Evolutionary conservation across 2,113 vertebrate genomes (phyloP).

Genomic region (Pimephales promelas): DNA sequence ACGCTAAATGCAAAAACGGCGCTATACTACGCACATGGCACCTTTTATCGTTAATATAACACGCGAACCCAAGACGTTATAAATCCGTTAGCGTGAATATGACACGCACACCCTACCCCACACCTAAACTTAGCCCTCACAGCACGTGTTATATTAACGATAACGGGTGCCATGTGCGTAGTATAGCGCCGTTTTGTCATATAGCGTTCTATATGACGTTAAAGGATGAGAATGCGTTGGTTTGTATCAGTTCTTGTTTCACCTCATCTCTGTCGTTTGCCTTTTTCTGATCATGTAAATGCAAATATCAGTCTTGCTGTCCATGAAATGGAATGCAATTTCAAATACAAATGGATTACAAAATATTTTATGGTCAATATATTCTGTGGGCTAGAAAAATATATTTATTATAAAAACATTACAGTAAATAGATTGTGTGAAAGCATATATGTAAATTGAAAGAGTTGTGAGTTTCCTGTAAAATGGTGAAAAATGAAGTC

Average conservation of each 20-base stretch:
- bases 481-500: conserved; percentile 39
- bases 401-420: conserved; percentile 32
- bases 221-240: no score
- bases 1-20: no score
- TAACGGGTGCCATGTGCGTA: no score
- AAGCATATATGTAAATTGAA: conserved; percentile 52
- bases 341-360: conserved; percentile 31
- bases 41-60: no score
- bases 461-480: conserved; percentile 56
- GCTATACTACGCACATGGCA: no score
- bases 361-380: conserved; percentile 32
- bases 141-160: no score
- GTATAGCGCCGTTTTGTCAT: no score
- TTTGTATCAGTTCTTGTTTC: conserved; percentile 10
- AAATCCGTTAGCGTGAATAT: no score
- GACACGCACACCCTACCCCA: no score
- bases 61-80: no score
- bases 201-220: no score
- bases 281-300: conserved; percentile 29
- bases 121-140: no score
- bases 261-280: conserved; percentile 32
- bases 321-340: conserved; percentile 46
- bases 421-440: conserved; percentile 17
- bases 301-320: conserved; percentile 20
- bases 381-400: conserved; percentile 30